Evolutionary conservation across 37 sponge, comb jelly and placozoan genomes (phyloP).

Genomic region (Aphrocallistes beatrix): DNA sequence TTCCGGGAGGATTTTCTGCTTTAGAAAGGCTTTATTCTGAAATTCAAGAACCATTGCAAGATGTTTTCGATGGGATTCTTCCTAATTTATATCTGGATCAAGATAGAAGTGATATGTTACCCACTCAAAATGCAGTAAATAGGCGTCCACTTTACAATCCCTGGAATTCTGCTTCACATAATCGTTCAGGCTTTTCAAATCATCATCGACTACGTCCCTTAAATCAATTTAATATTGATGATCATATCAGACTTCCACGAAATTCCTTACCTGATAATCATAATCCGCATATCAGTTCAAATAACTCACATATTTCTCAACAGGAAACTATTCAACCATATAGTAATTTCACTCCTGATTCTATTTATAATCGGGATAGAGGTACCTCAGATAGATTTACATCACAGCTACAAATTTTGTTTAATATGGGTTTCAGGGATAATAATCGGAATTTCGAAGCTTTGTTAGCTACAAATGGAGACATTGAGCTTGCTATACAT

Average conservation of each 20-base stretch:
- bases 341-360: not conserved
- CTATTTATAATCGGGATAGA: not conserved
- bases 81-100: not conserved
- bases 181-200: not conserved
- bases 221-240: not conserved
- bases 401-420: not conserved
- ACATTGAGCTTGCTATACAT: not conserved
- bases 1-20: not conserved
- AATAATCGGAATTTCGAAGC: not conserved
- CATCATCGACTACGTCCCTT: too few species aligned
- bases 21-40: not conserved
- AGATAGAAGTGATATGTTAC: not conserved
- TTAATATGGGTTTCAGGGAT: not conserved
- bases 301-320: not conserved
- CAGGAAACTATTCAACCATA: not conserved
- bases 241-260: too few species aligned
- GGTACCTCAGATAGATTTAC: not conserved
- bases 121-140: not conserved
- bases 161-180: not conserved
- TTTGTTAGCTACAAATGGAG: not conserved
- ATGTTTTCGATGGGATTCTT: not conserved
- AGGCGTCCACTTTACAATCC: not conserved
- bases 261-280: too few species aligned
- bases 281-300: not conserved
- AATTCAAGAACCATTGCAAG: not conserved